These are phyloP conservation scores for Oeneis ivallda DNA, from an alignment of 2,888 invertebrate species.

Conservation along the genomic window DNA sequence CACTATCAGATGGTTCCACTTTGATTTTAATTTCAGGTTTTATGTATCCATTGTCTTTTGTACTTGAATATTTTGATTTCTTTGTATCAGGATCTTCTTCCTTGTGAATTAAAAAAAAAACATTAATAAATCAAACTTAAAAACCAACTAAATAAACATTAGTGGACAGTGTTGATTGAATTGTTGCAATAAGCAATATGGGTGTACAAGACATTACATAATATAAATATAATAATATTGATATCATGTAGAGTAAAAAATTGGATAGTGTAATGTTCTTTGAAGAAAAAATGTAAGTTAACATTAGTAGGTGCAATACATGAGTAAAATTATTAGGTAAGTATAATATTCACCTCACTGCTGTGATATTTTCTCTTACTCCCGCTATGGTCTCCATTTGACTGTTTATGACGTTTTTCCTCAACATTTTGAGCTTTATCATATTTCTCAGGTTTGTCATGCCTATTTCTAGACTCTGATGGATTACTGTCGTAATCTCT, in stretches of 20 bases:
- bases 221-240: neutral
- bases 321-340: neutral
- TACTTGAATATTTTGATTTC: conserved; percentile 57
- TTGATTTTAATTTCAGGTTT: conserved; percentile 49
- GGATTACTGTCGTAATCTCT: conserved; percentile 64
- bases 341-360: conserved; percentile 60
- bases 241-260: conserved; percentile 9
- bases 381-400: conserved; percentile 64
- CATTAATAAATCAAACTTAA: neutral
- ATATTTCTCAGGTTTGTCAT: conserved; percentile 49
- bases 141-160: neutral
- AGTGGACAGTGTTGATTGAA: neutral
- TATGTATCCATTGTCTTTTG: conserved; percentile 56
- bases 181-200: neutral
- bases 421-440: conserved; percentile 45
- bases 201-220: neutral
- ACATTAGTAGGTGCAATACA: neutral
- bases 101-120: conserved; percentile 43
- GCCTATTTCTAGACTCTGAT: conserved; percentile 50
- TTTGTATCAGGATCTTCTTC: conserved; percentile 63
- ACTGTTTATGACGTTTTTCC: conserved; percentile 47
- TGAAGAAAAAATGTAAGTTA: neutral
- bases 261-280: conserved; percentile 6
- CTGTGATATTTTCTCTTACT: conserved; percentile 66
- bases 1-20: conserved; percentile 51